Evolutionary conservation across 2,797 vertebrate genomes (phyloP), one percentile per base, ranked within the genome.

Genomic region (Craterocephalus amniculus): DNA sequence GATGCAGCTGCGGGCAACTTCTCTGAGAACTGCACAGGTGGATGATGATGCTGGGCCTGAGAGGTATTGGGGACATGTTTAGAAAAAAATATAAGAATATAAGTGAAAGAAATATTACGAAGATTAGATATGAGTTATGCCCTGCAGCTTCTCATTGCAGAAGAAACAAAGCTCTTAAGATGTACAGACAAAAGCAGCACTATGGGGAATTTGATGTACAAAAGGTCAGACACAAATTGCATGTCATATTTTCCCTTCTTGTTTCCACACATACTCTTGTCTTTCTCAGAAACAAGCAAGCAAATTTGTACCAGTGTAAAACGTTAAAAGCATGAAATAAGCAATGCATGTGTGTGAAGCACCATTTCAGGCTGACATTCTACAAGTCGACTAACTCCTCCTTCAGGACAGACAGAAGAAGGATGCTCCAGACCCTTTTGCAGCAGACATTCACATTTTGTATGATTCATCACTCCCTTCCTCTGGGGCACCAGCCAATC

Each of bases 391-490:
- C 40, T 52, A 55, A 63, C 67, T 72, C 65, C 63, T 73, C 68
- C 67, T 67, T 66, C 26, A 73, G 81, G 68, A 83, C 70, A 68
- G 68, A 83, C 70, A 68, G 76, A 57, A 58, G 64, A 61, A 79
- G 55, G 76, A 72, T 69, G 63, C 63, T 80, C 32, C 29, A n/a
- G 74, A 76, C 35, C 62, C 52, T 45, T 60, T 62, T 63, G 60
- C 63, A 63, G 72, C 72, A 69, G 40, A 74, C 36, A 81, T 72
- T 80, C 74, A 77, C 65, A 32, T 59, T 38, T 26, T 40, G 78
- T 74, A 80, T 85, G 91, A 90, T 81, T 91, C 88, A 90, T 79
- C 79, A 70, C 48, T 81, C 79, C 76, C 71, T 82, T 70, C 74
- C 67, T 82, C 80, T 26, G 77, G 87, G 74, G 83, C 80, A 80